Percentiles rank a stretch among this genome's conserved stretches.
These are phyloP conservation scores for Sesia bembeciformis DNA, from an alignment of 2,888 invertebrate genomes.

Conservation along the genomic window DNA sequence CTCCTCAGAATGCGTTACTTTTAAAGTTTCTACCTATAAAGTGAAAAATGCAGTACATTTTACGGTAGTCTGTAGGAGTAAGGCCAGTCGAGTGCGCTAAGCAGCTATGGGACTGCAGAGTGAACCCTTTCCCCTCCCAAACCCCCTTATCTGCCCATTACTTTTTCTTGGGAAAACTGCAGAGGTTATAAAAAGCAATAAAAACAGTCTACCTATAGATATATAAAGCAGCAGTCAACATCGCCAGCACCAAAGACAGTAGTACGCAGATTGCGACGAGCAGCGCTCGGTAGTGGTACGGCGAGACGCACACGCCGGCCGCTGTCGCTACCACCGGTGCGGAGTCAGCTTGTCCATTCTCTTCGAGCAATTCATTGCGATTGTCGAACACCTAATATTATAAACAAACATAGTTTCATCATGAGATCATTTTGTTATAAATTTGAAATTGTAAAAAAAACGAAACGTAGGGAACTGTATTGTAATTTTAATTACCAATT, in stretches of 20 bases:
- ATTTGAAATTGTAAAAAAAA: background rate
- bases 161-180: no score
- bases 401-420: background rate
- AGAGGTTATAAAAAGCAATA: no score
- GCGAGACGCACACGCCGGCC: conserved; percentile 84
- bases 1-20: no score
- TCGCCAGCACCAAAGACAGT: conserved; percentile 81
- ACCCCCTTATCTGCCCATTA: no score
- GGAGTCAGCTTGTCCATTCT: conserved; percentile 77
- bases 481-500: no score
- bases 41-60: no score
- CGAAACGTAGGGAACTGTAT: background rate
- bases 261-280: conserved; percentile 85
- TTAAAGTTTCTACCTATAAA: no score
- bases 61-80: no score
- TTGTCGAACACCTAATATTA: conserved; percentile 84
- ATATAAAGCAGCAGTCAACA: conserved; percentile 82
- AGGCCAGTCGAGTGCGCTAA: no score
- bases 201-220: conserved; percentile 78
- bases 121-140: no score
- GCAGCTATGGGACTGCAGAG: no score
- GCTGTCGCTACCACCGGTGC: conserved; percentile 78
- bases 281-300: conserved; percentile 89
- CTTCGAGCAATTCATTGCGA: conserved; percentile 81
- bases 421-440: no score